A percentile compares a stretch with the other conserved stretches of the same genome.
Conservation (phyloP, 2,888 invertebrate genomes). For the Heliconius hortense region DNA sequence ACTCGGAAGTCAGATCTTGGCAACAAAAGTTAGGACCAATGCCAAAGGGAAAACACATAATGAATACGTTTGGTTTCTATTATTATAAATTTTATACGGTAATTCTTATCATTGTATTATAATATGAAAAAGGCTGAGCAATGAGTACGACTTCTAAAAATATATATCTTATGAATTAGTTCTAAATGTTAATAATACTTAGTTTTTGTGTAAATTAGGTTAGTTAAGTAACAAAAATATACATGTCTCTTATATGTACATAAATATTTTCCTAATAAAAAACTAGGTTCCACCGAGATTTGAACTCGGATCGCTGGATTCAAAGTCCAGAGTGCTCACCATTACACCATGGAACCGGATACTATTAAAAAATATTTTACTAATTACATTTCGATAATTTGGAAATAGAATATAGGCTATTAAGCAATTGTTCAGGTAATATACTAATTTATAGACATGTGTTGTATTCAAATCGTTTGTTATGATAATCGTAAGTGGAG, state of each 20-base stretch:
- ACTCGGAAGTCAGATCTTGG: no score
- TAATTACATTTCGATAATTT: conserved; percentile 24
- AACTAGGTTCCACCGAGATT: conserved; percentile 88
- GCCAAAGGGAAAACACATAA: background rate
- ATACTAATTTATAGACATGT: background rate
- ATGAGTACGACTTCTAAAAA: no score
- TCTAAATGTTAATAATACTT: background rate
- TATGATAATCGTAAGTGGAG: no score
- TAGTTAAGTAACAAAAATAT: background rate
- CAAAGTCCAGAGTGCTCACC: conserved; percentile 91
- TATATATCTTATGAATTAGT: background rate
- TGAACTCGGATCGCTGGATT: conserved; percentile 92
- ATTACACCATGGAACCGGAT: conserved; percentile 82
- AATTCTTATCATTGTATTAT: no score
- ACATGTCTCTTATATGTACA: no score
- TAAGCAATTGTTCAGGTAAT: background rate
- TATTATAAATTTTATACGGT: no score
- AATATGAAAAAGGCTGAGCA: no score
- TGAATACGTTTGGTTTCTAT: no score
- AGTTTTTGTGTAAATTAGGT: background rate
- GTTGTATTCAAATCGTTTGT: background rate
- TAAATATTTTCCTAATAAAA: no score
- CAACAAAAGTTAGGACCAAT: background rate
- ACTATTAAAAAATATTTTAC: background rate
- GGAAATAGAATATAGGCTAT: no score